phyloP scores from a whole-genome alignment of 1,140 invertebrate genomes.

The Drosophila punjabiensis region DNA sequence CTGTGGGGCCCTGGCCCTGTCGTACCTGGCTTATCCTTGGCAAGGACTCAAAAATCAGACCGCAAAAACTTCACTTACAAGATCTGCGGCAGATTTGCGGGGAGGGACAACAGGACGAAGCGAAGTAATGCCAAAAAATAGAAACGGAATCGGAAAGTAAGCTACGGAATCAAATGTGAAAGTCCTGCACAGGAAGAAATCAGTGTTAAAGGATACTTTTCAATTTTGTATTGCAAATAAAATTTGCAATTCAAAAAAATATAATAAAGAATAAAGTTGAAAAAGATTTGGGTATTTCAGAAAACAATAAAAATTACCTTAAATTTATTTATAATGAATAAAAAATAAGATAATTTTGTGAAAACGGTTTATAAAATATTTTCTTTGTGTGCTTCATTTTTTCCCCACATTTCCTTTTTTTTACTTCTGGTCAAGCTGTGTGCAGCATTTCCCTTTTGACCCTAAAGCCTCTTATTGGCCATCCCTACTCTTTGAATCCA shows the following conservation, averaged over 20 bases:
- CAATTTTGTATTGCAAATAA: not conserved
- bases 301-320: not conserved
- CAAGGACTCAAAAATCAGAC: slow-evolving; percentile 22
- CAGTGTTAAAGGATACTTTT: not conserved
- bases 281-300: not conserved
- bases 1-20: not conserved
- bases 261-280: not conserved
- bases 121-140: slow-evolving; percentile 10
- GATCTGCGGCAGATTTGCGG: slow-evolving; percentile 3
- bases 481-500: slow-evolving; percentile 8
- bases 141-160: slow-evolving; percentile 14
- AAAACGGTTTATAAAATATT: not conserved
- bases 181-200: not conserved
- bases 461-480: slow-evolving; percentile 35
- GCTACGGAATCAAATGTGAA: slow-evolving; percentile 3
- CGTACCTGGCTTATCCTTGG: not conserved
- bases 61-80: slow-evolving; percentile 17
- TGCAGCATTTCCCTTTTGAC: slow-evolving; percentile 14
- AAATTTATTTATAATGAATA: too few species aligned
- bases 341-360: not conserved
- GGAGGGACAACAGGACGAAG: too few species aligned
- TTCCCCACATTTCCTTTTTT: not conserved
- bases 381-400: not conserved
- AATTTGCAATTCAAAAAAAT: not conserved
- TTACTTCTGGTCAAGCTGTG: slow-evolving; percentile 9